A percentile compares a stretch with the other conserved stretches of the same genome.
Conservation (phyloP, 2,113 vertebrate species). For the Oriolus oriolus region DNA sequence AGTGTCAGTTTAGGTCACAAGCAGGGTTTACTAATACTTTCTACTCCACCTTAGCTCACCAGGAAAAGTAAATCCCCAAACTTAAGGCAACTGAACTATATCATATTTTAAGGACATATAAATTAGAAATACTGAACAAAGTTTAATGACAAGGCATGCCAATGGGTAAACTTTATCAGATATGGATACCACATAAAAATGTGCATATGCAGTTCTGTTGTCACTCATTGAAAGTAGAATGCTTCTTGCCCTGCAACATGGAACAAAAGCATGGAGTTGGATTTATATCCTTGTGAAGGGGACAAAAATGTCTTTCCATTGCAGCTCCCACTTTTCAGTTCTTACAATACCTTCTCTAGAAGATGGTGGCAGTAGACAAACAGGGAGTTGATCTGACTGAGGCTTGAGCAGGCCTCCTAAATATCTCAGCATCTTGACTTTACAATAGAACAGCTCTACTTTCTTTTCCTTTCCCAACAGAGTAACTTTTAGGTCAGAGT, state of each 20-base stretch:
- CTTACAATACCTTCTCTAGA: not conserved
- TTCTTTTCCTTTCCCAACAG: not conserved
- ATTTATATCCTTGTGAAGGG: not conserved
- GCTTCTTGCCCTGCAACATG: not conserved
- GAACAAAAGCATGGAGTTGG: not conserved
- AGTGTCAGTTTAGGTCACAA: not conserved
- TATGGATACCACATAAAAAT: not conserved
- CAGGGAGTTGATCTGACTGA: not conserved
- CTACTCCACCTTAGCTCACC: not conserved
- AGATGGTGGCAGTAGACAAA: not conserved
- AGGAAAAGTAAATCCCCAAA: not conserved
- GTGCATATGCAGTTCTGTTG: not conserved
- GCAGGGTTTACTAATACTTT: not conserved
- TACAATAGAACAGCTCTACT: not conserved
- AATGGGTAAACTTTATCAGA: not conserved
- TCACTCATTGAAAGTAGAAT: accelerated
- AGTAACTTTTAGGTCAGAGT: not conserved
- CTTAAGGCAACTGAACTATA: not conserved
- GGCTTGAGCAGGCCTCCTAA: not conserved
- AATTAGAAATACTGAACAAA: not conserved
- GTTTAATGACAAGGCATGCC: not conserved
- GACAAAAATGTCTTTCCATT: not conserved
- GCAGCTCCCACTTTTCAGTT: not conserved
- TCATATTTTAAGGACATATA: not conserved
- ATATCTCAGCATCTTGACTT: not conserved